Evolutionary conservation across 2,888 invertebrate species (phyloP), one percentile per base, ranked within the genome.

Genomic region (Cantharis rufa): DNA sequence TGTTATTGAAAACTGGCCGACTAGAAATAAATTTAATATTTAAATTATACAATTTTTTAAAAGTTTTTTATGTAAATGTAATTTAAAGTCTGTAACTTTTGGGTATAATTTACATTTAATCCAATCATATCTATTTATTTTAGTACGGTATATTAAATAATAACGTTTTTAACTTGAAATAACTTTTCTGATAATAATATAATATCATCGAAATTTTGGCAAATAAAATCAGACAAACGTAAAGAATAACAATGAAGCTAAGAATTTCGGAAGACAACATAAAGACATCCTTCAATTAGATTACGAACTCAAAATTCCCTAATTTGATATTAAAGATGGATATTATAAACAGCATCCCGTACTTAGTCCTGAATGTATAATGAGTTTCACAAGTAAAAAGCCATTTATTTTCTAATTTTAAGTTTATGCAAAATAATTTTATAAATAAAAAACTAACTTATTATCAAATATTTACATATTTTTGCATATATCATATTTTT

Each of bases 311-410:
- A 70, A 75, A 78, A 75, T 75, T 71, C 75, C 71, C 72, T 70
- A 75, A 75, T 78, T 78, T 78, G 75, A 78, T 78, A 78, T 78
- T 71, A 78, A 78, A 75, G 78, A 75, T 70, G 72, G 69, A 75
- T 70, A 78, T 72, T 78, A 78, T 78, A 62, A 75, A 78, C 72
- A 63, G 75, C 69, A 74, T 48, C 21, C 15, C 24, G 61, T 28
- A 68, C 68, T 72, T 69, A 75, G 72, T 78, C 27, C 61, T 77
- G 77, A 77, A 77, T 77, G 61, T 70, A 71, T 77, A 77, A 77
- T 77, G 73, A 70, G 71, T 27, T 66, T 66, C 24, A 66, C 64
- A 24, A 16, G 21, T 24, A 66, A 24, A 66, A 66, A 18, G 13
- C 15, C 21, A 18, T 16, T 66, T 66, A 21, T 66, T 66, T 66